These are phyloP conservation scores for Lacerta agilis DNA, from an alignment of 2,797 vertebrate genomes.

Conservation along the genomic window DNA sequence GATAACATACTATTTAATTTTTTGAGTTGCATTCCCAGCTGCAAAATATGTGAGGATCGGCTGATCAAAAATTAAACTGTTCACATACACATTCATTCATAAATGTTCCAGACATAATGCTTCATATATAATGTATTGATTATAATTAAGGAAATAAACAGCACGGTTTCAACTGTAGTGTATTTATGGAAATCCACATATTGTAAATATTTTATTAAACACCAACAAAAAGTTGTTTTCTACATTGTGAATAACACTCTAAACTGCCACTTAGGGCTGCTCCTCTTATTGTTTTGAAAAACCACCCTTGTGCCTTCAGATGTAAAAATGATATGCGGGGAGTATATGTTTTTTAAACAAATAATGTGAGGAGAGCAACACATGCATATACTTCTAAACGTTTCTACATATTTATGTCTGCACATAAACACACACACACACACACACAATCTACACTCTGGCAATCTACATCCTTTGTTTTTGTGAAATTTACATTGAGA, in stretches of 20 bases:
- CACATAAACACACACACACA: background rate
- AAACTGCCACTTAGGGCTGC: background rate
- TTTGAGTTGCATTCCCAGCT: background rate
- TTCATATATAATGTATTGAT: slow-evolving; percentile 24
- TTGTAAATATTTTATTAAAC: slow-evolving; percentile 27
- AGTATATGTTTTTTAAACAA: too few species aligned
- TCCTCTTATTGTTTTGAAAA: background rate
- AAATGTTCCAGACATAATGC: slow-evolving; percentile 12
- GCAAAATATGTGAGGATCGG: background rate
- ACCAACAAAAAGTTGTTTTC: background rate
- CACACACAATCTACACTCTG: too few species aligned
- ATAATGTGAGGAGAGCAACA: background rate
- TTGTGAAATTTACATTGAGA: background rate
- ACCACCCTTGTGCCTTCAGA: background rate
- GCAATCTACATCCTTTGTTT: background rate
- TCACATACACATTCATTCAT: background rate
- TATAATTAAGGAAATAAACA: slow-evolving; percentile 31
- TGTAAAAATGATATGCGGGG: background rate
- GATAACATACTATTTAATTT: background rate
- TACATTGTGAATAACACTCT: slow-evolving; percentile 1
- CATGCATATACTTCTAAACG: background rate
- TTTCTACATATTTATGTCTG: background rate
- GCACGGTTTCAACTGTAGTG: background rate
- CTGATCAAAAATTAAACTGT: slow-evolving; percentile 12
- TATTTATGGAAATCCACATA: background rate